phyloP scores from a whole-genome alignment of 2,113 vertebrate genomes.

The Pelodiscus sinensis region DNA sequence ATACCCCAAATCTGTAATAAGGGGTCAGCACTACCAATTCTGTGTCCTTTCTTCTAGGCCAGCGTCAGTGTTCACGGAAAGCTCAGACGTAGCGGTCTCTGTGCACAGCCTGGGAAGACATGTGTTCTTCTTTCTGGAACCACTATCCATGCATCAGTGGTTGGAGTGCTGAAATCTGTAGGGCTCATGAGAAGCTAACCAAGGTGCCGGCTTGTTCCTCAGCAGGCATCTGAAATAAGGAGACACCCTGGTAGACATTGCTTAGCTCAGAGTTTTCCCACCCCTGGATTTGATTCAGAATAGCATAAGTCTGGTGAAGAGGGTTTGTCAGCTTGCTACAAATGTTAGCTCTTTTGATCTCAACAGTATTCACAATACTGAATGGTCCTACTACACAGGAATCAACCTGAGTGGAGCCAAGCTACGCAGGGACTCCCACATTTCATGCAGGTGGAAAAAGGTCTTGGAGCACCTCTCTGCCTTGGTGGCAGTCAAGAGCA shows the following conservation, averaged over 20 bases:
- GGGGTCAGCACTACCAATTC: neutral
- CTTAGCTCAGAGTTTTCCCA: accelerated
- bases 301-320: neutral
- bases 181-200: no score
- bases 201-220: neutral
- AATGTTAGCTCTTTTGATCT: neutral
- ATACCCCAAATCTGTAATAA: neutral
- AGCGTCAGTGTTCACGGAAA: neutral
- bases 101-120: neutral
- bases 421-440: neutral
- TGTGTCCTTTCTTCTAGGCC: neutral
- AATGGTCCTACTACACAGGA: neutral
- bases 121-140: neutral
- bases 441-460: neutral
- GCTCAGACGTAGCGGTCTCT: no score
- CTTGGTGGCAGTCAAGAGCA: neutral
- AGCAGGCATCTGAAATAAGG: neutral
- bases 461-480: neutral
- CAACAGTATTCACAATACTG: neutral
- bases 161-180: neutral
- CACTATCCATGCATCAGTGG: neutral
- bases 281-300: neutral
- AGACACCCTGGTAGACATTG: neutral
- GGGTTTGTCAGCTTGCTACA: neutral
- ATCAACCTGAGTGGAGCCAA: neutral